These are phyloP conservation scores for Eulemur albifrons DNA, from an alignment of 2,797 vertebrate genomes.

Conservation along the genomic window DNA sequence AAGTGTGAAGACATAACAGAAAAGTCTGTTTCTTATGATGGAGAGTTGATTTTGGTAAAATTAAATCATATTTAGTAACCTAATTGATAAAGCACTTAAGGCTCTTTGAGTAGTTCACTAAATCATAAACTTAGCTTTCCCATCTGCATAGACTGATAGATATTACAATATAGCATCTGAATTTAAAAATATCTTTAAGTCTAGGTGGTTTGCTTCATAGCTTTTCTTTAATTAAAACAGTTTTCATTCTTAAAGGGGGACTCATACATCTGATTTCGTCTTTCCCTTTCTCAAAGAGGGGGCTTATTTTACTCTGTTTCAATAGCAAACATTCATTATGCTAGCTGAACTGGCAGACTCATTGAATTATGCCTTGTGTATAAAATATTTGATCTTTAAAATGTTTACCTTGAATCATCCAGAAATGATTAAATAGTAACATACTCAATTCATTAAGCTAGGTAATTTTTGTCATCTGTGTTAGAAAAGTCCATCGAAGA, in stretches of 20 bases:
- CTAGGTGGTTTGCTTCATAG: background rate
- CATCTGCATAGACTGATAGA: background rate
- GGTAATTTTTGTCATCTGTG: background rate
- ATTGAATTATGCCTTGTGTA: background rate
- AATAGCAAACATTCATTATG: background rate
- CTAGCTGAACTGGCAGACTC: background rate
- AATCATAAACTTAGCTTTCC: background rate
- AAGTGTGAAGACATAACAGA: background rate
- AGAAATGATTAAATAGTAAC: background rate
- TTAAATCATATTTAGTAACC: background rate
- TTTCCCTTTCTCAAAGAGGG: background rate
- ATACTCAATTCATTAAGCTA: background rate
- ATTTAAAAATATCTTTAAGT: conserved; percentile 19
- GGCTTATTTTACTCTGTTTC: background rate
- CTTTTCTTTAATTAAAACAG: conserved; percentile 4
- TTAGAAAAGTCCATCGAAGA: background rate
- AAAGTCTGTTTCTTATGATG: background rate
- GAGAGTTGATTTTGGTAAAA: background rate
- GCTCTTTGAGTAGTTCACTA: background rate
- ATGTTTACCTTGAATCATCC: background rate
- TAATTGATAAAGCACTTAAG: background rate
- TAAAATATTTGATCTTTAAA: background rate
- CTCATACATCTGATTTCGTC: background rate
- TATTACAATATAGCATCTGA: background rate
- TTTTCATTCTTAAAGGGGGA: background rate